Conservation (phyloP, 2,888 invertebrate species). For the Dryobota labecula region DNA sequence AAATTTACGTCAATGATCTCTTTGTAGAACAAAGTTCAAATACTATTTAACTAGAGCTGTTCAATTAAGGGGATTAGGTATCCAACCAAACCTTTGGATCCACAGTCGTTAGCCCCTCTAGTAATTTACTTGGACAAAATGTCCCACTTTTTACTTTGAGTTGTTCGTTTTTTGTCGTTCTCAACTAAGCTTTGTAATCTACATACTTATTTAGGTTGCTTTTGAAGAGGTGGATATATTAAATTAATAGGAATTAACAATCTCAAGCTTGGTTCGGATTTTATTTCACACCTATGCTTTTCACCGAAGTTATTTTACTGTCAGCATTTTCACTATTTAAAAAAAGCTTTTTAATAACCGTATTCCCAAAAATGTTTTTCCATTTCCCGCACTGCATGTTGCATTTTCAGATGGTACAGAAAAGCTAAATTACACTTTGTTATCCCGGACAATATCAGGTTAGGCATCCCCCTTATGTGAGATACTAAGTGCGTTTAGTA, state of each 20-base stretch:
- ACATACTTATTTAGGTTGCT: conserved; percentile 13
- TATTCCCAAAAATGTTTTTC: neutral
- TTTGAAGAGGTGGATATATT: conserved; percentile 10
- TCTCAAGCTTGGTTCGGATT: neutral
- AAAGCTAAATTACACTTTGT: neutral
- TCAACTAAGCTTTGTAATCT: conserved; percentile 35
- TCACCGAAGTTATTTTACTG: neutral
- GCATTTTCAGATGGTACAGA: neutral
- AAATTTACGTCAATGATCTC: conserved; percentile 23
- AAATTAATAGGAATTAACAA: neutral
- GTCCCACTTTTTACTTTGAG: conserved; percentile 37
- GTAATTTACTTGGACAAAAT: conserved; percentile 55
- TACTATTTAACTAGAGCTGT: conserved; percentile 37
- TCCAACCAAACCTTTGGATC: conserved; percentile 44
- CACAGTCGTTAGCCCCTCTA: conserved; percentile 38
- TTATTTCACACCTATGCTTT: neutral
- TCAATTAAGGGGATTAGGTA: conserved; percentile 58
- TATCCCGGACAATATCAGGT: neutral
- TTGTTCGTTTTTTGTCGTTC: conserved; percentile 19
- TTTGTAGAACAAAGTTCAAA: conserved; percentile 50
- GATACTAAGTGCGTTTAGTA: neutral
- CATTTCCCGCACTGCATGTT: neutral
- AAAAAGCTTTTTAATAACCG: neutral
- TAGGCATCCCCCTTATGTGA: neutral
- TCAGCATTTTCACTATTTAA: neutral